Evolutionary conservation across 1,140 invertebrate species (phyloP), one percentile per base, ranked within the genome.

Genomic region (Drosophila repletoides): DNA sequence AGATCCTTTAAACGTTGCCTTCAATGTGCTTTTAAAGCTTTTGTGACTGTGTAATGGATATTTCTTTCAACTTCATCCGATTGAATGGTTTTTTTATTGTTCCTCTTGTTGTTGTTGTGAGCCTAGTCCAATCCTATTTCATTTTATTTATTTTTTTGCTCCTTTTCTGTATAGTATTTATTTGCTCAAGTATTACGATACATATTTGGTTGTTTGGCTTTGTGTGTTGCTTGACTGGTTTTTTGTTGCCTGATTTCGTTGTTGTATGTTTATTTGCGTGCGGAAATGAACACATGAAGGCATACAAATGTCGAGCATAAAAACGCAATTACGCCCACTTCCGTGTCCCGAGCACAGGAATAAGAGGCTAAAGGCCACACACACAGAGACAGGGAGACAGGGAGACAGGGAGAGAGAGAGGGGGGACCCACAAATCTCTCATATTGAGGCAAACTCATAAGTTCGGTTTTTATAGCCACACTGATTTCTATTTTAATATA

Each of bases 241-340:
- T 12, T 29, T 65, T n/a, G 48, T 53, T 41, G 73, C 55, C 55
- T 40, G 68, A 53, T 58, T 73, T 74, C 65, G 33, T 38, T 12
- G 10, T 15, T 22, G n/a, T 51, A 29, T 66, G 64, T 77, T 81
- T 81, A 84, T 81, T 81, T 81, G 79, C 74, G 77, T 81, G 79
- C 73, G 77, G 77, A 81, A 84, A 84, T 81, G 77, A 81, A 69
- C 77, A 83, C 69, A 84, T 84, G 77, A 84, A 70, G 59, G 64
- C 73, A 53, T 61, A 77, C 79, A 76, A 77, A 84, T 84, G 48
- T 31, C 51, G 46, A 77, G 76, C 77, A 81, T 84, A 81, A 80
- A 81, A 81, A 81, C 77, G 65, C 77, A 81, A 81, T 81, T 81
- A 84, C 77, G 73, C 73, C 79, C 69, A 81, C 79, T 77, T 81